Conservation (phyloP, 2,888 invertebrate genomes). For the Callimorpha dominula region DNA sequence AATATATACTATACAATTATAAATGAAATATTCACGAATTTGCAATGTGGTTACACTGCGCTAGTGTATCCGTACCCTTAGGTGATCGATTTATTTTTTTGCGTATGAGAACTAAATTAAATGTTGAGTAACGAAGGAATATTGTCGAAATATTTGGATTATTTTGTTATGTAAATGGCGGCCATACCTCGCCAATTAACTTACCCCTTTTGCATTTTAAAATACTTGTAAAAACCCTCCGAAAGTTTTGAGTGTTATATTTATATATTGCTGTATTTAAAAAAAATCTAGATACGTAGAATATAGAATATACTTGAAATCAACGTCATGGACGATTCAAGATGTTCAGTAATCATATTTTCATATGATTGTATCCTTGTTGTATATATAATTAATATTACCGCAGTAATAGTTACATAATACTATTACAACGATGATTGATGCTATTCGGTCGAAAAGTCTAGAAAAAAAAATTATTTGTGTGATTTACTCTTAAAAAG, state of each 20-base stretch:
- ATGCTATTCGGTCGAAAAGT: no score
- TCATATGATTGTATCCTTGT: no score
- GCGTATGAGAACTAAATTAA: slow-evolving; percentile 23
- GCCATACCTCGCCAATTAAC: slow-evolving; percentile 37
- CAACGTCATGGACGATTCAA: no score
- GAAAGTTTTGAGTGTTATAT: slow-evolving; percentile 2
- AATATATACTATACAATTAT: neutral
- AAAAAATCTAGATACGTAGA: neutral
- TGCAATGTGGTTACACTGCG: neutral
- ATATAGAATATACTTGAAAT: no score
- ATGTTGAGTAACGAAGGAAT: slow-evolving; percentile 19
- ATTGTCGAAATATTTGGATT: slow-evolving; percentile 31
- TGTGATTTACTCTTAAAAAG: neutral
- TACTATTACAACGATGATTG: no score
- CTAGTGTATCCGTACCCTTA: slow-evolving; percentile 5
- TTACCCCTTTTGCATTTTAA: slow-evolving; percentile 25
- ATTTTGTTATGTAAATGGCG: slow-evolving; percentile 37
- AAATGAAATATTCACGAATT: neutral
- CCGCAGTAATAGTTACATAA: no score
- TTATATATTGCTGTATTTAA: no score
- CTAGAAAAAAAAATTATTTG: neutral
- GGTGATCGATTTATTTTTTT: slow-evolving; percentile 27
- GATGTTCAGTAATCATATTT: no score
- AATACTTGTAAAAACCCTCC: slow-evolving; percentile 24
- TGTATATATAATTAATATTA: neutral